Conservation (phyloP, 2,888 invertebrate species). For the Rhagium mordax region DNA sequence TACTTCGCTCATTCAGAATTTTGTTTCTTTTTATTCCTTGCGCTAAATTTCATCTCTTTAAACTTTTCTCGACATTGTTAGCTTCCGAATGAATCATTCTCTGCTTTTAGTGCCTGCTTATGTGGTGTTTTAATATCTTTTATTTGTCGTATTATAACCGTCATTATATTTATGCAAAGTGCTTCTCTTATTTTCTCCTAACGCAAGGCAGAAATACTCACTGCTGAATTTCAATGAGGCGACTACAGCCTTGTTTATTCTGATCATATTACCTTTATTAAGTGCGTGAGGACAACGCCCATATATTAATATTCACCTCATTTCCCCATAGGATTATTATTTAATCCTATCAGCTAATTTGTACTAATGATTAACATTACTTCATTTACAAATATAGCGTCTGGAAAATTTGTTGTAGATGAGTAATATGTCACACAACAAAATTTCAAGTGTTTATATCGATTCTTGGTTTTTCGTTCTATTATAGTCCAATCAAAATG, state of each 20-base stretch:
- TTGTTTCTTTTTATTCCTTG: too few species aligned
- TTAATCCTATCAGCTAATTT: conserved; percentile 38
- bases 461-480: too few species aligned
- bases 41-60: too few species aligned
- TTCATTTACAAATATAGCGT: neutral
- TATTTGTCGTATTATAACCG: neutral
- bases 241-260: neutral
- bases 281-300: conserved; percentile 35
- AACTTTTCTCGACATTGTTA: neutral
- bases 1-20: too few species aligned
- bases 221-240: neutral
- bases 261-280: conserved; percentile 7
- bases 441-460: too few species aligned
- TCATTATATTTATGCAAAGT: neutral
- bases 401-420: neutral
- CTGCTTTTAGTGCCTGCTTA: neutral
- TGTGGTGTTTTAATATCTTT: neutral
- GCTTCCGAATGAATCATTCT: neutral
- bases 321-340: conserved; percentile 33
- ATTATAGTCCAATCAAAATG: too few species aligned
- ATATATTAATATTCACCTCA: conserved; percentile 24
- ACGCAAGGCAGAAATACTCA: neutral
- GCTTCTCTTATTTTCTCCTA: neutral
- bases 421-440: too few species aligned
- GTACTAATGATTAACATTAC: conserved; percentile 21